Base-by-base conservation (phyloP, 1,140 invertebrate genomes). In the Papilio polytes region DNA sequence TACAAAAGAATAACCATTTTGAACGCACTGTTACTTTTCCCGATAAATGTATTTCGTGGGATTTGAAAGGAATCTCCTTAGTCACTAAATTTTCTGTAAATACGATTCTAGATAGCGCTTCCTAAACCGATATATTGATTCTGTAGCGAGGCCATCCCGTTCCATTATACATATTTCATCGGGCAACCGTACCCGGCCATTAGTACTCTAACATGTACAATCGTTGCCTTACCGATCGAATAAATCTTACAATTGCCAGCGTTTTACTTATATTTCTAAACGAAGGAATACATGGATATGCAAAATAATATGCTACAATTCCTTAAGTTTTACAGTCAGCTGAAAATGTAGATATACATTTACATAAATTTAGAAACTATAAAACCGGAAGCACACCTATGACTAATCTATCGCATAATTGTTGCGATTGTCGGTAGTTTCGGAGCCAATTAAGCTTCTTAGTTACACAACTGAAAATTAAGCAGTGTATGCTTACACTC, bases 191-290 rank as follows among this genome's bases (percentile, higher is more conserved):
- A 48, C 74, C 46, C 74, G 44, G 41, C 74, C 74, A 76, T 76
- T 76, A 76, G 46, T 26, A 15, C 20, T 7, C n/a, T 26, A 74
- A 78, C 77, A 78, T 63, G 77, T 66, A 78, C 77, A 36, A 4
- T 59, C 59, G 53, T 78, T 63, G 46, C 59, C 53, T 66, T 78
- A 78, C 56, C 59, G 36, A 63, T 7, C 36, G 15, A 36, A 78
- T 78, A 66, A 48, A 78, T 78, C 53, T 78, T 46, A 3, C 77
- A 70, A 66, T 53, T 82, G 44, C 51, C 26, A 74, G 74, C 78
- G 73, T 82, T 74, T 53, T 79, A 70, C 63, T 70, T 70, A 13
- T 3, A 70, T 1, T 70, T 26, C 13, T 70, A 70, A 26, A 7
- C 20, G 10, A 15, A 63, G 59, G 20, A 63, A 70, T 66, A 70